A percentile compares a stretch with the other conserved stretches of the same genome.
phyloP scores from a whole-genome alignment of 1,140 invertebrate species.

The Cyclina sinensis region DNA sequence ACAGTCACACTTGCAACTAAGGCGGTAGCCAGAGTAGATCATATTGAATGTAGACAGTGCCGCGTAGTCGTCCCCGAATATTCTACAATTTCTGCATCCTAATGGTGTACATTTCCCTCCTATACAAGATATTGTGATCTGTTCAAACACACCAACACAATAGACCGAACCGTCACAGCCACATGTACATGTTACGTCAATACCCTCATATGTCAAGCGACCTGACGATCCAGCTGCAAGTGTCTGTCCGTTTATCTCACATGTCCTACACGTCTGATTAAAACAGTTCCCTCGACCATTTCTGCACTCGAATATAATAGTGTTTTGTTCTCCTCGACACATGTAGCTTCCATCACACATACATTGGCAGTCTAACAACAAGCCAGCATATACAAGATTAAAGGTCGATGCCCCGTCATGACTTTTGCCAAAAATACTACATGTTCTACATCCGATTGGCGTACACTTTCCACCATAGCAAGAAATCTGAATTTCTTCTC shows the following conservation, averaged over 20 bases:
- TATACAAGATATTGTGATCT: conserved; percentile 42
- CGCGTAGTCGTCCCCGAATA: conserved; percentile 50
- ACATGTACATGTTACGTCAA: conserved; percentile 46
- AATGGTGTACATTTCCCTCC: conserved; percentile 36
- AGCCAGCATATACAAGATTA: conserved; percentile 39
- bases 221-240: background rate
- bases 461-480: conserved; percentile 53
- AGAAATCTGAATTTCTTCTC: conserved; percentile 48
- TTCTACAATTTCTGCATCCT: conserved; percentile 53
- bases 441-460: conserved; percentile 37
- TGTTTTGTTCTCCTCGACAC: conserved; percentile 4
- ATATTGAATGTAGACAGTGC: conserved; percentile 44
- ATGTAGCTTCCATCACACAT: conserved; percentile 42
- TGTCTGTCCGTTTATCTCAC: conserved; percentile 30
- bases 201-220: background rate
- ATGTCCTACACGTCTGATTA: background rate
- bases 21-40: conserved; percentile 22
- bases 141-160: conserved; percentile 22
- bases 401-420: conserved; percentile 39
- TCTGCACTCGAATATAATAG: conserved; percentile 24
- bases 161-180: conserved; percentile 55
- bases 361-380: conserved; percentile 45
- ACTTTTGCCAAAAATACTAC: conserved; percentile 32
- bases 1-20: conserved; percentile 50
- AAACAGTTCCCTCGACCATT: conserved; percentile 52